phyloP scores from a whole-genome alignment of 2,113 vertebrate genomes.

The Vidua chalybeata region DNA sequence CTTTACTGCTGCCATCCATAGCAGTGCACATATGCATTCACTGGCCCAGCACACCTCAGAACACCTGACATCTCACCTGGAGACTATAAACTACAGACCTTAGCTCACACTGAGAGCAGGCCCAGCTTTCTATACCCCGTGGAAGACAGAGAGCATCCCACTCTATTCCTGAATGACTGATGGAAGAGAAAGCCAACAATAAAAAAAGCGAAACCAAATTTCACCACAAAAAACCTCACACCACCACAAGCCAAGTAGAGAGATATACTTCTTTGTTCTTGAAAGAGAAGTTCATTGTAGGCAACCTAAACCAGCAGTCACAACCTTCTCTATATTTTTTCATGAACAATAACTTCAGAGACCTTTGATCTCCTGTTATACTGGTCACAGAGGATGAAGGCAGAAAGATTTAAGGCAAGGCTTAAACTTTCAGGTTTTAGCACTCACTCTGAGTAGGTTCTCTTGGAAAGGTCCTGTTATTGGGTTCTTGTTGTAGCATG shows the following conservation, averaged over 20 bases:
- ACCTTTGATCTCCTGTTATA: neutral
- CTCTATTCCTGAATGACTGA: neutral
- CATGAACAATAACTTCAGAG: neutral
- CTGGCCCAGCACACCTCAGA: neutral
- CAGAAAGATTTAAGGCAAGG: neutral
- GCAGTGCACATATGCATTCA: accelerated
- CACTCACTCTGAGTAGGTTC: neutral
- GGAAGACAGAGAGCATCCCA: neutral
- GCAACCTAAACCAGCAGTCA: neutral
- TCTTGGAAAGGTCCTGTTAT: neutral
- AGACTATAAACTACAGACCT: accelerated
- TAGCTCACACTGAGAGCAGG: neutral
- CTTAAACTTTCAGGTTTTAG: neutral
- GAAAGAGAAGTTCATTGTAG: neutral
- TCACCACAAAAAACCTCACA: neutral
- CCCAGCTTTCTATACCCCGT: accelerated
- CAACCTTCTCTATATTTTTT: neutral
- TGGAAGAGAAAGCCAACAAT: neutral
- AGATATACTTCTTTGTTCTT: neutral
- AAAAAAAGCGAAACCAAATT: neutral
- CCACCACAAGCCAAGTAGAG: neutral
- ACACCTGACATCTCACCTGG: accelerated
- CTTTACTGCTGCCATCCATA: neutral
- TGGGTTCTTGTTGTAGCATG: neutral
- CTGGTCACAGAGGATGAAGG: neutral